Conservation (phyloP, 2,797 vertebrate genomes). For the Danio aesculapii region DNA sequence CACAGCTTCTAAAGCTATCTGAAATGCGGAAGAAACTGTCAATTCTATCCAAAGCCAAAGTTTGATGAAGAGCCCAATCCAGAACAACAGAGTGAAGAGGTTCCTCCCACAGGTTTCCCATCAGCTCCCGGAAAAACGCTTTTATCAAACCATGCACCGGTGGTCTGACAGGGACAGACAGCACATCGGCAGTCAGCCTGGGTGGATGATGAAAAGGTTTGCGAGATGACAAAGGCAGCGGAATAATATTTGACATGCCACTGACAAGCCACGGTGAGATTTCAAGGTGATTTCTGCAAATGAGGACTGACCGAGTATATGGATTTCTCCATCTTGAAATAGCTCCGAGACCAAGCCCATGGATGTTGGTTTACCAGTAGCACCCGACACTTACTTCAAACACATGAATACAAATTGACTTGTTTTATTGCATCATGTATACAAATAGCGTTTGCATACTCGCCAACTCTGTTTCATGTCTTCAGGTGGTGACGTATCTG, state of each 20-base stretch:
- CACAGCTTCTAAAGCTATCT: neutral
- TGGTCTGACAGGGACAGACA: constrained; percentile 46
- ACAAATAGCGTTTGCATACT: constrained; percentile 4
- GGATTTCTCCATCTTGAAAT: constrained; percentile 22
- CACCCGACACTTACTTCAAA: neutral
- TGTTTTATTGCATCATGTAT: constrained; percentile 1
- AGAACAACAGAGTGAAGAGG: constrained; percentile 29
- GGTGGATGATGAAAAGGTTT: constrained; percentile 25
- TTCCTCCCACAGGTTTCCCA: constrained; percentile 19
- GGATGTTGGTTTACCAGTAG: constrained; percentile 12
- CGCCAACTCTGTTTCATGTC: neutral
- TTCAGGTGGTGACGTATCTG: constrained; percentile 43
- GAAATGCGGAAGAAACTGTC: neutral
- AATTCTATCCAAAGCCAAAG: neutral
- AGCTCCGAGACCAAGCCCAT: neutral
- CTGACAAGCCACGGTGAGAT: constrained; percentile 15
- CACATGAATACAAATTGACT: neutral
- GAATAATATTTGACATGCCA: constrained; percentile 7
- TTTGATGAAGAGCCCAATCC: constrained; percentile 17
- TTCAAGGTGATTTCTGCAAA: constrained; percentile 36
- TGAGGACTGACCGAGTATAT: constrained; percentile 15
- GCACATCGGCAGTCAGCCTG: constrained; percentile 21
- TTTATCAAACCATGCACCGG: constrained; percentile 17
- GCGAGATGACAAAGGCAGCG: constrained; percentile 34
- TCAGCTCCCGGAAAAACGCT: constrained; percentile 14